Evolutionary conservation across 2,113 vertebrate genomes (phyloP).

Genomic region (Erythrocercus mccallii): DNA sequence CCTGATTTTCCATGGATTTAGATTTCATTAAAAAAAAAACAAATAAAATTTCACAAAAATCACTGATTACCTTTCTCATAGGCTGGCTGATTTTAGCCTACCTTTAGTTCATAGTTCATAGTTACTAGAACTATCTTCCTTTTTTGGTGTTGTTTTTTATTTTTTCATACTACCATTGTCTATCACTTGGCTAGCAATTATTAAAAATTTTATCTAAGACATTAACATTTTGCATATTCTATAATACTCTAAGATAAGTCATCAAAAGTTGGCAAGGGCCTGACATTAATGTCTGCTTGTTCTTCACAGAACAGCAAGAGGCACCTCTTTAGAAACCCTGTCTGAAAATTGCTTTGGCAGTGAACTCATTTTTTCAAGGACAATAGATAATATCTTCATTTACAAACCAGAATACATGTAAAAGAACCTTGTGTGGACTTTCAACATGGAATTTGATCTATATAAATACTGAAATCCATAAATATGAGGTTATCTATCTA

Average conservation of each 20-base stretch:
- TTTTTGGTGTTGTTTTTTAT: neutral
- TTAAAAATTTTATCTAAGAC: neutral
- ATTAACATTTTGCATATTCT: neutral
- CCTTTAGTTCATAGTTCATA: neutral
- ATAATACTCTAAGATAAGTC: neutral
- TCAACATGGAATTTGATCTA: rapidly evolving
- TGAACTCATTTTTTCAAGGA: neutral
- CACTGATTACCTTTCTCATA: neutral
- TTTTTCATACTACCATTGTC: neutral
- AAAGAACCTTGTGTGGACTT: neutral
- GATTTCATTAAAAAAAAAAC: neutral
- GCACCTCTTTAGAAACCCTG: neutral
- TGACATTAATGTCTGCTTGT: neutral
- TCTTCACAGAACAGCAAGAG: neutral
- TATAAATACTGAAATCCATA: neutral
- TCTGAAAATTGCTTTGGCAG: neutral
- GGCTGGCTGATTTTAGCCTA: neutral
- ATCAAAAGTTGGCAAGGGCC: neutral
- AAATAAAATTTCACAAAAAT: neutral
- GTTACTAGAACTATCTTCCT: neutral
- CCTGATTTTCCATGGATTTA: neutral
- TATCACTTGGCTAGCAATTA: neutral
- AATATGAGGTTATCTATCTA: neutral
- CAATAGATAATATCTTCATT: neutral
- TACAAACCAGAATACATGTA: neutral